Percentiles rank a stretch among this genome's conserved stretches.
Evolutionary conservation across 2,888 invertebrate genomes (phyloP).

Genomic region (Andrena praecox): DNA sequence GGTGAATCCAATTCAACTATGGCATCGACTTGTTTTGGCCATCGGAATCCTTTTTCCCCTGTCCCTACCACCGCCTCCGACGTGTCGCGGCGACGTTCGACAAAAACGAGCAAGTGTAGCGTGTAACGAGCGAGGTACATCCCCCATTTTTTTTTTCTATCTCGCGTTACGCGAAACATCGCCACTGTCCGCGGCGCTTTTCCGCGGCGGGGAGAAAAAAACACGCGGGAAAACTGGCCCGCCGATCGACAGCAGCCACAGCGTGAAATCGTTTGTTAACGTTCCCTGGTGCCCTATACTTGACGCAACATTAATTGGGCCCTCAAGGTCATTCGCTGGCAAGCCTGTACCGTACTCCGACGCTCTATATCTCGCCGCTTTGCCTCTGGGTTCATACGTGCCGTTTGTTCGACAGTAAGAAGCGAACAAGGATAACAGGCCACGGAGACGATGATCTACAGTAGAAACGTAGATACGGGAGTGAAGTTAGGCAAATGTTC

Average conservation of each 20-base stretch:
- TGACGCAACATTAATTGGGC: conserved; percentile 22
- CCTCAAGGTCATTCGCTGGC: neutral
- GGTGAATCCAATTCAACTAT: conserved; percentile 49
- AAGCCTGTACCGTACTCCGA: too few relatives aligned
- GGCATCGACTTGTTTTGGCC: conserved; percentile 58
- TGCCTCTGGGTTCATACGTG: too few relatives aligned
- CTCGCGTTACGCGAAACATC: conserved; percentile 40
- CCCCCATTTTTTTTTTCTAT: conserved; percentile 32
- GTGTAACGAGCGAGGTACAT: conserved; percentile 61
- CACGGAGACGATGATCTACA: too few relatives aligned
- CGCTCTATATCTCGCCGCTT: too few relatives aligned
- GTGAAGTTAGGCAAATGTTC: too few relatives aligned
- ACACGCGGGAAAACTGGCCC: conserved; percentile 5
- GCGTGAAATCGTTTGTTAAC: conserved; percentile 69
- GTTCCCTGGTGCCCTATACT: conserved; percentile 30
- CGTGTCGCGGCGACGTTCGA: conserved; percentile 50
- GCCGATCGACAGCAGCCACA: conserved; percentile 34
- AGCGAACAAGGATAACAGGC: too few relatives aligned
- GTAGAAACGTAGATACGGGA: too few relatives aligned
- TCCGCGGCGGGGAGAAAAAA: neutral
- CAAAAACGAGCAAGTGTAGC: conserved; percentile 58
- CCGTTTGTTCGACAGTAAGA: too few relatives aligned
- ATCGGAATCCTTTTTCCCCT: conserved; percentile 47
- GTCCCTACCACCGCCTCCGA: neutral
- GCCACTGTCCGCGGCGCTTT: conserved; percentile 5